phyloP scores from a whole-genome alignment of 1,140 invertebrate species.

The Oppia nitens region DNA sequence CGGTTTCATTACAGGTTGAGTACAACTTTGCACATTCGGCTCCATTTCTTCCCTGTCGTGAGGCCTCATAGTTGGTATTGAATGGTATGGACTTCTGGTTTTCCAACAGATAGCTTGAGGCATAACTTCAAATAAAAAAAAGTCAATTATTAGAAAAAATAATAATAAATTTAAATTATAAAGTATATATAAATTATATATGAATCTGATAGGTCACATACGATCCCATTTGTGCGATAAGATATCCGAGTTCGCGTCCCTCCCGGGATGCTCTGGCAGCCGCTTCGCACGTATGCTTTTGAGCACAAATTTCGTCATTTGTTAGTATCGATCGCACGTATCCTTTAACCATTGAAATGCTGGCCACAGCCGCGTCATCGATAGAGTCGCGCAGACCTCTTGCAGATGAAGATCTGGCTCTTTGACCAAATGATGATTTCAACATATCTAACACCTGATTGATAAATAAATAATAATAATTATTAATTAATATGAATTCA shows the following conservation, averaged over 20 bases:
- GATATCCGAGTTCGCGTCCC: constrained; percentile 53
- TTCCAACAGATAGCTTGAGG: constrained; percentile 13
- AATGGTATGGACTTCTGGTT: constrained; percentile 5
- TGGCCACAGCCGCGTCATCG: constrained; percentile 23
- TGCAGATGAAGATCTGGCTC: constrained; percentile 17
- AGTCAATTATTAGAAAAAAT: background rate
- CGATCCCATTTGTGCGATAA: constrained; percentile 83
- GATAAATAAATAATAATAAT: background rate
- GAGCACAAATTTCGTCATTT: constrained; percentile 56
- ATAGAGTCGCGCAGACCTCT: constrained; percentile 18
- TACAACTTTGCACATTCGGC: constrained; percentile 10
- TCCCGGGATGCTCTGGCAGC: constrained; percentile 67
- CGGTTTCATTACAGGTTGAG: background rate
- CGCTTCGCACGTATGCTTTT: constrained; percentile 68
- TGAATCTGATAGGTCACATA: constrained; percentile 39
- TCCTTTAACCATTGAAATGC: constrained; percentile 35
- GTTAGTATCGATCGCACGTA: constrained; percentile 64
- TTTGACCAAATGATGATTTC: constrained; percentile 22
- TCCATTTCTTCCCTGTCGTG: constrained; percentile 1
- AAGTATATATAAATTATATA: background rate
- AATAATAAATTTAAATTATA: background rate
- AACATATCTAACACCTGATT: constrained; percentile 21
- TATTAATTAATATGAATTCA: background rate
- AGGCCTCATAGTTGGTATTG: constrained; percentile 11
- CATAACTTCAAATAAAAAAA: constrained; percentile 8